These are phyloP conservation scores for Gandaritis pyraliata DNA, from an alignment of 2,888 invertebrate genomes.

Conservation along the genomic window DNA sequence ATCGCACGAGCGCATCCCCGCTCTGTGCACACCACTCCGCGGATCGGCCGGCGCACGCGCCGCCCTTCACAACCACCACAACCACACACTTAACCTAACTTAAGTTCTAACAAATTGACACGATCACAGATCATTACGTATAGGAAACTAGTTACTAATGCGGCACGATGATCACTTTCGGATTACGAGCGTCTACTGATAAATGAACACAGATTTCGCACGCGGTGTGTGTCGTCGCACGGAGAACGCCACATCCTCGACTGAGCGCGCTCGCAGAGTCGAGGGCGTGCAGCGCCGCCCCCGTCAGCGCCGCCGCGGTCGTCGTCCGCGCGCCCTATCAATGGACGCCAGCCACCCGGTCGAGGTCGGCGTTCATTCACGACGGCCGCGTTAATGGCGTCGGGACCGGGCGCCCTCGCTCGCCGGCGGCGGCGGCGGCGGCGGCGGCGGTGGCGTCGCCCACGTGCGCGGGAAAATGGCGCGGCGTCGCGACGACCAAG, in stretches of 20 bases:
- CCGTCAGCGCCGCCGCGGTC: conserved; percentile 70
- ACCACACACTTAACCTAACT: conserved; percentile 58
- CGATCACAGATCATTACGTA: conserved; percentile 78
- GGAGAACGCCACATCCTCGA: conserved; percentile 83
- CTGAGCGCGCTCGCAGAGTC: conserved; percentile 80
- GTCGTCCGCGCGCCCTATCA: conserved; percentile 79
- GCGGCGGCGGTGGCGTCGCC: conserved; percentile 69
- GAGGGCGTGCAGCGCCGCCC: conserved; percentile 81
- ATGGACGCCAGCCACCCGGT: conserved; percentile 77
- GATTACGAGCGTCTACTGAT: conserved; percentile 71
- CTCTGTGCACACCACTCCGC: conserved; percentile 66
- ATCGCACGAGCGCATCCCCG: conserved; percentile 82
- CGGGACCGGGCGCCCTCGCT: conserved; percentile 73
- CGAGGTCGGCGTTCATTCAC: conserved; percentile 82
- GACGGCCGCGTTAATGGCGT: conserved; percentile 80
- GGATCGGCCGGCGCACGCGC: conserved; percentile 21
- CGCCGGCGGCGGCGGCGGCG: conserved; percentile 54
- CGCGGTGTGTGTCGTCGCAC: conserved; percentile 76
- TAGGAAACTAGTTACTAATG: conserved; percentile 58
- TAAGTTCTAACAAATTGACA: conserved; percentile 72
- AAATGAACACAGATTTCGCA: conserved; percentile 82
- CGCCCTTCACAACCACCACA: conserved; percentile 40
- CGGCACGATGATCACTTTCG: conserved; percentile 64
- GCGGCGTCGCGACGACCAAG: conserved; percentile 79
- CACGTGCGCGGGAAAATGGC: conserved; percentile 84